Percentiles rank a stretch among this genome's conserved stretches.
Conservation (phyloP, 2,888 invertebrate species). For the Drosophila putrida region DNA sequence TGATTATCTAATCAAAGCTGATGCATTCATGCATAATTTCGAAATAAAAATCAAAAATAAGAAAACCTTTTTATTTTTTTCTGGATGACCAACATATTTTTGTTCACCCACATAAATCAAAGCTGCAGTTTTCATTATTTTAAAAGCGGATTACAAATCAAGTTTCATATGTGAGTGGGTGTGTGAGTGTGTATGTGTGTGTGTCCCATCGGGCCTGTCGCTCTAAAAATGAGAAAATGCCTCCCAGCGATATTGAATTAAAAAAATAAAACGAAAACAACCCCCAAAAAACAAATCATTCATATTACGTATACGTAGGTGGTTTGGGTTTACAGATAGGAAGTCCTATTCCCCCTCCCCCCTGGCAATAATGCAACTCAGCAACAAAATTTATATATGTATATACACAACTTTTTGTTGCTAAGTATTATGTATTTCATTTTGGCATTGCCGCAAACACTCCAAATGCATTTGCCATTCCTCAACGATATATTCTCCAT, state of each 20-base stretch:
- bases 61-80: conserved; percentile 10
- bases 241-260: conserved; percentile 57
- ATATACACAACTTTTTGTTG: conserved; percentile 44
- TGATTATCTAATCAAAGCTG: conserved; percentile 43
- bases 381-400: conserved; percentile 71
- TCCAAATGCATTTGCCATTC: conserved; percentile 78
- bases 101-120: conserved; percentile 35
- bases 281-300: conserved; percentile 15
- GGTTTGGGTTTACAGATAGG: conserved; percentile 4
- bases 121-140: conserved; percentile 63
- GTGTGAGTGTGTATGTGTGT: conserved; percentile 4
- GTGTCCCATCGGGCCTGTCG: conserved; percentile 44
- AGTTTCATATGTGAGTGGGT: conserved; percentile 14
- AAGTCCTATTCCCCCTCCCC: not conserved
- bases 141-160: conserved; percentile 73
- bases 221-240: conserved; percentile 33
- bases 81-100: conserved; percentile 22
- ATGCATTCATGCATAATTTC: conserved; percentile 57
- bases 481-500: conserved; percentile 19
- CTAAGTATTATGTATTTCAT: conserved; percentile 80
- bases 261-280: conserved; percentile 34
- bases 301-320: conserved; percentile 19
- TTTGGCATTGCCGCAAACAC: conserved; percentile 79
- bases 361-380: conserved; percentile 62
- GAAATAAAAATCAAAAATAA: conserved; percentile 1